Base-by-base conservation (phyloP, 2,797 vertebrate species). In the Enteromius thamalakanensis region DNA sequence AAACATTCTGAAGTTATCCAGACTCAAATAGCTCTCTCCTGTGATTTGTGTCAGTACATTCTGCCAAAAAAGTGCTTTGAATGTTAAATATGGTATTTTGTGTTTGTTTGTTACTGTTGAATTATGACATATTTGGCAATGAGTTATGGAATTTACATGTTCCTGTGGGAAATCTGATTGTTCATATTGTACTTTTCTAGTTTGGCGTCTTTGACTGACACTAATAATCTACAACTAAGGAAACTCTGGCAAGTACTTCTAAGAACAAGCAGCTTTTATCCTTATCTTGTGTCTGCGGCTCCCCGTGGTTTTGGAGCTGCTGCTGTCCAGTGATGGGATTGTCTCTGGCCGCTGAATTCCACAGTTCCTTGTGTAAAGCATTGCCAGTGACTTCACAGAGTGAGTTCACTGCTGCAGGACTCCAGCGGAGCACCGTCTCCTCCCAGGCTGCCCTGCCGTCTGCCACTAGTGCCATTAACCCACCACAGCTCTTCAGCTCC, bases 241-340 rank as follows among this genome's bases (percentile, higher is more conserved):
- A 92, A 87, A 80, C 77, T 86, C 74, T 87, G 80, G 67, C 86
- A 81, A 86, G 83, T 87, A 88, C 90, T 89, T 88, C 82, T 68
- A 87, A 89, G 86, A 87, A 86, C 90, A 90, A 88, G 89, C 90
- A 90, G 89, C 88, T 89, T 87, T 93, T 87, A 92, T 93, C 90
- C 88, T 83, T 26, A 62, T 90, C 87, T 91, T 88, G 88, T 92
- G 89, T 90, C 86, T 89, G 87, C 42, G 76, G 88, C 89, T 87
- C 88, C 89, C 88, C 37, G 62, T 17, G 71, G 84, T 90, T 92
- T 91, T 91, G 84, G 90, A 83, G 88, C 87, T 82, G 60, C 80
- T 69, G n/a, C 86, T 86, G 83, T 86, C 87, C 80, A 49, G 51
- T 74, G 75, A 81, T 88, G 84, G 89, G 91, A 86, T 86, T 71